A percentile compares a stretch with the other conserved stretches of the same genome.
Conservation (phyloP, 2,113 vertebrate genomes). For the Micronisus gabar region DNA sequence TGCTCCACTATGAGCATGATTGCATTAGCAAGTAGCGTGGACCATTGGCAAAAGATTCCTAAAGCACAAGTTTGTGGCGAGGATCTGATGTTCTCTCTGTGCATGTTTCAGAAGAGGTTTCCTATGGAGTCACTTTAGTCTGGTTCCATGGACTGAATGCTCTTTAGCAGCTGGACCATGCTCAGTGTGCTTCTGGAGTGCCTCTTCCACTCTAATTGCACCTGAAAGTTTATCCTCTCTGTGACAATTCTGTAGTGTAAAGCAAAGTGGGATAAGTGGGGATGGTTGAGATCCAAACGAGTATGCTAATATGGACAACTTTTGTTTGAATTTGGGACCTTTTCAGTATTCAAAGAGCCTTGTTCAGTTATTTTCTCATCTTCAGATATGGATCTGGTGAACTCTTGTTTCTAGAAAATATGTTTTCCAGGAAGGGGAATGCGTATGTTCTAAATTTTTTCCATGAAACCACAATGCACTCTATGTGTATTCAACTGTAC, state of each 20-base stretch:
- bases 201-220: not conserved
- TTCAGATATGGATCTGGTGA: not conserved
- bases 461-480: not conserved
- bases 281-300: not conserved
- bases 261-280: not conserved
- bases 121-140: not conserved
- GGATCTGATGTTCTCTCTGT: not conserved
- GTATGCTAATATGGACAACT: not conserved
- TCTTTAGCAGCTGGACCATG: not conserved
- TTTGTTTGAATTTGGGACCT: not conserved
- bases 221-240: not conserved
- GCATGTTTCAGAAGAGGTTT: not conserved
- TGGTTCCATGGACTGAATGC: not conserved
- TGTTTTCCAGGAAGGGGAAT: not conserved
- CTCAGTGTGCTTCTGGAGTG: not conserved
- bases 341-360: not conserved
- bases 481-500: not conserved
- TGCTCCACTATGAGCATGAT: not conserved
- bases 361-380: not conserved
- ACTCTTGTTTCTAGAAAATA: not conserved
- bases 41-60: not conserved
- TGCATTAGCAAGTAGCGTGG: not conserved
- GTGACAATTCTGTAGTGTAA: not conserved
- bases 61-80: not conserved
- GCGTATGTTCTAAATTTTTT: not conserved